Conservation (phyloP, 2,888 invertebrate species). For the Parnassius mnemosyne region DNA sequence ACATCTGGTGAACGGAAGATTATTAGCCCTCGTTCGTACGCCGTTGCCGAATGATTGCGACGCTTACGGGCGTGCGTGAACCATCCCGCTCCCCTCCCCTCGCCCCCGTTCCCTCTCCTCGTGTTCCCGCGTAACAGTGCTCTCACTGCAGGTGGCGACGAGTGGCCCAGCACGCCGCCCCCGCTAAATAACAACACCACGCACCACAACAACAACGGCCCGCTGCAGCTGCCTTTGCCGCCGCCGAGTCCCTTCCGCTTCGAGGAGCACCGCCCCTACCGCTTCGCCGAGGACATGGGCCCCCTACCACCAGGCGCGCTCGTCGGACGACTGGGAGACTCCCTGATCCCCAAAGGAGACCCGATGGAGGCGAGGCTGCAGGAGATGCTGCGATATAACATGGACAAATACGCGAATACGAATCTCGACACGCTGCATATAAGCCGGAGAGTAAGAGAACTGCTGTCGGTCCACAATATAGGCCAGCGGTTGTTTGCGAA, state of each 20-base stretch:
- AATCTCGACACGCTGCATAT: constrained; percentile 97
- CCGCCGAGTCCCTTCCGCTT: constrained; percentile 86
- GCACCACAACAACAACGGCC: constrained; percentile 79
- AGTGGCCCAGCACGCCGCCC: constrained; percentile 74
- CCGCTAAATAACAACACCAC: constrained; percentile 80
- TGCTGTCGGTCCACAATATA: constrained; percentile 98
- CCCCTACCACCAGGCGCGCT: constrained; percentile 88
- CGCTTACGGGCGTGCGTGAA: constrained; percentile 59
- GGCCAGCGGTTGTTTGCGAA: constrained; percentile 99
- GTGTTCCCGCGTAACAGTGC: constrained; percentile 85
- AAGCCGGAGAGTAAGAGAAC: constrained; percentile 94
- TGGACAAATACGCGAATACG: constrained; percentile 97
- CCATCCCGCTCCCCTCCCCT: constrained; percentile 69
- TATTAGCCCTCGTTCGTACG: constrained; percentile 40
- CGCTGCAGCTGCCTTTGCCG: constrained; percentile 70
- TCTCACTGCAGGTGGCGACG: constrained; percentile 76
- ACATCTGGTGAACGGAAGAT: no score
- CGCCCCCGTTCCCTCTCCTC: constrained; percentile 84
- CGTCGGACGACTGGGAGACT: constrained; percentile 92
- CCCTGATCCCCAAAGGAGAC: constrained; percentile 94
- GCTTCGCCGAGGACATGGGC: constrained; percentile 91
- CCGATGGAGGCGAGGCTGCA: constrained; percentile 96
- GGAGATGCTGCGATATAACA: constrained; percentile 96
- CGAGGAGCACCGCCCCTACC: constrained; percentile 89
- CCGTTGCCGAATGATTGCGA: constrained; percentile 44